A percentile compares a stretch with the other conserved stretches of the same genome.
These are phyloP conservation scores for Eupithecia abbreviata DNA, from an alignment of 2,888 invertebrate genomes.

Conservation along the genomic window DNA sequence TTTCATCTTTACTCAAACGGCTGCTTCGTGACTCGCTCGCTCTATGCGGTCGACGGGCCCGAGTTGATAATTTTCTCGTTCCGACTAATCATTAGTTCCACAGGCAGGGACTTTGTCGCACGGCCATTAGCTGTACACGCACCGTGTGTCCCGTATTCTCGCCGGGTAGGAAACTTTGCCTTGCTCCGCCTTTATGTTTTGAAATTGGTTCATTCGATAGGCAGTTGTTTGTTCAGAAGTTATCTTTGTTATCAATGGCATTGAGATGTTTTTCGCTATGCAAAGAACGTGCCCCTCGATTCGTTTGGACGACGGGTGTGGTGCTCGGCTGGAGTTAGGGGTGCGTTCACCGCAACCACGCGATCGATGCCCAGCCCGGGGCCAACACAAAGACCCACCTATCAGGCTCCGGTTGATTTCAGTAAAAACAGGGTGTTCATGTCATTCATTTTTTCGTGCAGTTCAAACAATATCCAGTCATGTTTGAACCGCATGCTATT, in stretches of 20 bases:
- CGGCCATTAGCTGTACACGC: conserved; percentile 73
- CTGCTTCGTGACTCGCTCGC: conserved; percentile 74
- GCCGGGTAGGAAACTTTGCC: conserved; percentile 52
- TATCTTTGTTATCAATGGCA: conserved; percentile 41
- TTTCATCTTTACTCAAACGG: conserved; percentile 49
- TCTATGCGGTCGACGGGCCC: conserved; percentile 63
- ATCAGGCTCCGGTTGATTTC: conserved; percentile 63
- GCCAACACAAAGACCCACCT: conserved; percentile 68
- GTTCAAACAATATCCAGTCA: conserved; percentile 20
- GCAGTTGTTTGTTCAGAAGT: conserved; percentile 25
- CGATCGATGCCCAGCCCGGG: conserved; percentile 78
- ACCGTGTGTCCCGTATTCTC: conserved; percentile 45
- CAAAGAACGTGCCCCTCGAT: conserved; percentile 59
- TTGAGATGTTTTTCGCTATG: conserved; percentile 62
- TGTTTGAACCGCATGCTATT: conserved; percentile 38
- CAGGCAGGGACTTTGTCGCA: conserved; percentile 70
- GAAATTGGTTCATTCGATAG: conserved; percentile 15
- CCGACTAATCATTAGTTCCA: conserved; percentile 80
- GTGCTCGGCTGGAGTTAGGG: conserved; percentile 70
- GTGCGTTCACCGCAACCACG: conserved; percentile 74
- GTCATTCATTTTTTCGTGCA: conserved; percentile 44
- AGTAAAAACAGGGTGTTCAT: conserved; percentile 53
- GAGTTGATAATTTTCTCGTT: conserved; percentile 76
- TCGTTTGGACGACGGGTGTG: conserved; percentile 62
- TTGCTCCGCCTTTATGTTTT: not conserved